A percentile compares a stretch with the other conserved stretches of the same genome.
Conservation (phyloP, 35 echinoderm and acorn worm species). For the Ophioderma brevispina region DNA sequence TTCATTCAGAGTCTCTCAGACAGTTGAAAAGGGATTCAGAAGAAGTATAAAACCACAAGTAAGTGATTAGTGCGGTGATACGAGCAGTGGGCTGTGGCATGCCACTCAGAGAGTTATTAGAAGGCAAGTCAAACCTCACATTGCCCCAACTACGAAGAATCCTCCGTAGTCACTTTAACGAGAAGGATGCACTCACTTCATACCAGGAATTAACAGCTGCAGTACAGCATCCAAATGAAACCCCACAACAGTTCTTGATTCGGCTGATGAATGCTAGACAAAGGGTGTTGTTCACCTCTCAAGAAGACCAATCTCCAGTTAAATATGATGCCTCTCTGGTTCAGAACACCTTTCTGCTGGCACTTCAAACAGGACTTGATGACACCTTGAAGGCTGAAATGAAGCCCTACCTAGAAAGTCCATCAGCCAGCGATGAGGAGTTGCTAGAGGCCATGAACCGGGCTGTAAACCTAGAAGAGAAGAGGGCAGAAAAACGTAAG, state of each 20-base stretch:
- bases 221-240: background rate
- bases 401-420: background rate
- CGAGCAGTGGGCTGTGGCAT: background rate
- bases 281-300: background rate
- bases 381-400: background rate
- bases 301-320: slow-evolving; percentile 35
- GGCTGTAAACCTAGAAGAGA: background rate
- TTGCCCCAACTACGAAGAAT: background rate
- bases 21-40: slow-evolving; percentile 15
- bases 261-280: background rate
- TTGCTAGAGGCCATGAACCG: background rate
- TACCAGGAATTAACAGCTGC: slow-evolving; percentile 13
- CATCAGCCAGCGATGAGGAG: background rate
- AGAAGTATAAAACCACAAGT: background rate
- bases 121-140: background rate
- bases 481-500: background rate
- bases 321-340: background rate
- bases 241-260: background rate
- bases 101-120: background rate
- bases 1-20: background rate
- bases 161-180: background rate
- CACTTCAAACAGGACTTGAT: background rate
- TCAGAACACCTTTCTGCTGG: background rate
- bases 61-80: background rate
- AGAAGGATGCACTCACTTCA: background rate